These are phyloP conservation scores for Malacoctenus gilli DNA, from an alignment of 2,797 vertebrate species.

Conservation along the genomic window DNA sequence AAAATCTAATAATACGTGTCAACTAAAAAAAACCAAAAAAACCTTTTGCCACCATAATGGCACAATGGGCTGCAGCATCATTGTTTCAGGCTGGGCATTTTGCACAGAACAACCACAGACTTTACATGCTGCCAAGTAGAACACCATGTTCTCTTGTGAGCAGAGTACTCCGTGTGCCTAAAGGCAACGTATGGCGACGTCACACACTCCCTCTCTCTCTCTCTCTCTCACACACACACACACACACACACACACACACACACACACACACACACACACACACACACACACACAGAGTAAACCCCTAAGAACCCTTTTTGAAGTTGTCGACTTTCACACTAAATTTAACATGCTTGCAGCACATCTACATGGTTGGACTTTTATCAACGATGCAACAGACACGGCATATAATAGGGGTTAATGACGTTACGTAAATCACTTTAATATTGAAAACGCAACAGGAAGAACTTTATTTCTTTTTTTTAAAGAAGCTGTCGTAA, in stretches of 20 bases:
- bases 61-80: neutral
- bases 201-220: slow-evolving; percentile 65
- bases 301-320: too few species aligned
- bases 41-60: rapidly evolving
- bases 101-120: neutral
- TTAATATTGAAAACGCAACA: too few species aligned
- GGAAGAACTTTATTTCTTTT: too few species aligned
- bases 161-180: slow-evolving; percentile 36
- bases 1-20: too few species aligned
- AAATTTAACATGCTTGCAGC: too few species aligned
- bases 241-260: slow-evolving; percentile 23
- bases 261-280: slow-evolving; percentile 27
- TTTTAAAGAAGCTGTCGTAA: too few species aligned
- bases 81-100: slow-evolving; percentile 1
- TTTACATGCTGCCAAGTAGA: slow-evolving; percentile 45
- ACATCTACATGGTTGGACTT: too few species aligned
- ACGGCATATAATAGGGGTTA: too few species aligned
- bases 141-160: slow-evolving; percentile 68
- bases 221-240: slow-evolving; percentile 48
- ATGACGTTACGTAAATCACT: too few species aligned
- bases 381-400: too few species aligned
- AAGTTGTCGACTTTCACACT: too few species aligned
- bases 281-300: slow-evolving; percentile 22
- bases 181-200: slow-evolving; percentile 46
- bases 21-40: neutral